Base-by-base conservation (phyloP, 2,888 invertebrate genomes). In the Parascotia fuliginaria region DNA sequence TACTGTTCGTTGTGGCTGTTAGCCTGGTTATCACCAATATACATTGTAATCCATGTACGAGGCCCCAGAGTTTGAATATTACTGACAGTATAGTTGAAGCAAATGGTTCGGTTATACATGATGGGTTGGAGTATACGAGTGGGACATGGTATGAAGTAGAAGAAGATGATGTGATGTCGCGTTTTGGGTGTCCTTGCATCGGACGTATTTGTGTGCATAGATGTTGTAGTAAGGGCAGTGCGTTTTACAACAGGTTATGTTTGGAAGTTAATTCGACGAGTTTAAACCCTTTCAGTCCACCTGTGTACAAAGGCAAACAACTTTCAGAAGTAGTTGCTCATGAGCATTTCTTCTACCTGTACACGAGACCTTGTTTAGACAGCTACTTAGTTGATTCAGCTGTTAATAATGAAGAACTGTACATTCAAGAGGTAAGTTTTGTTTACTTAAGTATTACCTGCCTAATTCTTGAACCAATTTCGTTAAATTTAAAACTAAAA, bases 111-210 rank as follows among this genome's bases (percentile, higher is more conserved):
- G 72, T 90, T 32, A 43, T 83, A 7, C 65, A 76, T 24, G 70
- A 82, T 9, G 87, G 80, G 0, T 42, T 87, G n/a, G 83, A 85
- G 57, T 92, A 85, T 31, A 57, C 55, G 0, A 64, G 48, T 6
- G 80, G 72, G 4, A 55, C 73, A 11, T 90, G 89, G 87, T 89
- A 81, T 38, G 79, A 85, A 34, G 45, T 66, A 1, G 70, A 72
- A 9, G 73, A 78, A 27, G 70, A 82, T 9, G 81, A 75, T 2
- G 55, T 58, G 3, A 49, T 55, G 0, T 31, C 67, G 3, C 61
- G 60, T 1, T 69, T 77, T 1, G 91, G 91, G 0, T 92, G 91
- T 33, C 91, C 91, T 0, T 92, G 91, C 49, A 79, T 88, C 7
- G 80, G 73, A 1, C 75, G 86, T 4, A 55, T 63, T 6, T 91